Evolutionary conservation across 2,888 invertebrate genomes (phyloP).

Genomic region (Aspidiotus rigidus): DNA sequence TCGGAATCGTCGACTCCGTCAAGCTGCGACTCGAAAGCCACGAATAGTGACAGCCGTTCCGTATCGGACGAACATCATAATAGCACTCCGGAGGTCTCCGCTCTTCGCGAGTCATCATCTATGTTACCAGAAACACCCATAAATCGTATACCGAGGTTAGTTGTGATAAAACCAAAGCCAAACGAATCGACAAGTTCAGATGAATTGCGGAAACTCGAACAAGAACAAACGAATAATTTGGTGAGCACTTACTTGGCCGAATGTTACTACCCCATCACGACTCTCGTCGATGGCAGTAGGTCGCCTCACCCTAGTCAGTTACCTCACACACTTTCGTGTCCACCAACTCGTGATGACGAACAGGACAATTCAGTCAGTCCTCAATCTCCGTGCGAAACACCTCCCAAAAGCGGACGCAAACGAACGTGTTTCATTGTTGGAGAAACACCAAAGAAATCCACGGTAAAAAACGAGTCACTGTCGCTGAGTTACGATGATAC

Average conservation of each 20-base stretch:
- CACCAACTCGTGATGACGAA: neutral
- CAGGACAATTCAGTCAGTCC: neutral
- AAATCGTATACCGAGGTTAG: constrained; percentile 17
- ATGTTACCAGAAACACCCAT: constrained; percentile 30
- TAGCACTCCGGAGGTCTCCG: neutral
- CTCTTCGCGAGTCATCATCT: neutral
- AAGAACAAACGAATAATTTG: constrained; percentile 13
- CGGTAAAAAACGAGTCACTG: neutral
- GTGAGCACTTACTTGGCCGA: constrained; percentile 30
- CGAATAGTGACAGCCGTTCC: neutral
- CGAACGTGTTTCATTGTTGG: constrained; percentile 36
- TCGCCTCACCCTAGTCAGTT: constrained; percentile 1
- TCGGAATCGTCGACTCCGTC: constrained; percentile 49
- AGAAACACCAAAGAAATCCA: constrained; percentile 34
- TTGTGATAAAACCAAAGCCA: constrained; percentile 9
- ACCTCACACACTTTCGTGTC: neutral
- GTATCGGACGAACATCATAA: neutral
- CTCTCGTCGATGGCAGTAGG: neutral
- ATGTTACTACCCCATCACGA: constrained; percentile 26
- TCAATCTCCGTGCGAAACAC: neutral
- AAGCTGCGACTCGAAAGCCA: constrained; percentile 36
- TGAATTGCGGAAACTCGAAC: neutral
- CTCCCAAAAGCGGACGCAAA: neutral
- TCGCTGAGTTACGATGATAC: neutral
- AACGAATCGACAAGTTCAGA: neutral